Evolutionary conservation across 2,113 vertebrate species (phyloP), one percentile per base, ranked within the genome.

Genomic region (Chrysochloris asiatica): DNA sequence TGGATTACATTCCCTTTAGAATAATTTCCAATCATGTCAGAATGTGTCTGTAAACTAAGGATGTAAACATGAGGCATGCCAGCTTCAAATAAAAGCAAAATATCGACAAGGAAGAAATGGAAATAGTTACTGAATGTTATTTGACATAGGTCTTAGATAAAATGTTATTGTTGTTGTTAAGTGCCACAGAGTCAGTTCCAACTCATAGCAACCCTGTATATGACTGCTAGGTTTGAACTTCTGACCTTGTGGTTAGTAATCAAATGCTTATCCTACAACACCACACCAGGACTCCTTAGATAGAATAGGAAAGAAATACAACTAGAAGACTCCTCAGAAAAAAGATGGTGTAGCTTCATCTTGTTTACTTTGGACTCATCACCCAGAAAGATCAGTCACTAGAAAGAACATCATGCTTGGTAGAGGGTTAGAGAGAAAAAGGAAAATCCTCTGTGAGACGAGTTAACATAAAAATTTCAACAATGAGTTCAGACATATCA

Each of bases 71-170:
- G 41, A 88, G 16, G 76, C 28, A 86, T 4, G n/a, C 22, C 45
- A 79, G 24, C 47, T 47, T 83, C 65, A 81, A 83, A 93, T 43
- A 85, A 89, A 65, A 19, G 73, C 61, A 88, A 91, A 71, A 21
- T 84, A n/a, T 59, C 6, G 59, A 6, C 26, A 52, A 4, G 8
- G 84, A 75, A 84, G n/a, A 87, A 86, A 59, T 75, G 9, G 19
- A 88, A 79, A 76, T 81, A 56, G 80, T 24, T 73, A 8, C 61
- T 48, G 28, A 88, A 67, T 41, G 47, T 48, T 72, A 50, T 26
- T 84, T 86, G 28, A 28, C 28, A 47, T 45, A 22, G 90, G 7
- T 54, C n/a, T n/a, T n/a, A n/a, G n/a, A n/a, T n/a, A n/a, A n/a
- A n/a, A n/a, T n/a, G n/a, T n/a, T n/a, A n/a, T n/a, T n/a, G n/a